A percentile compares a stretch with the other conserved stretches of the same genome.
Conservation (phyloP, 2,797 vertebrate species). For the Fistularia tabacaria region DNA sequence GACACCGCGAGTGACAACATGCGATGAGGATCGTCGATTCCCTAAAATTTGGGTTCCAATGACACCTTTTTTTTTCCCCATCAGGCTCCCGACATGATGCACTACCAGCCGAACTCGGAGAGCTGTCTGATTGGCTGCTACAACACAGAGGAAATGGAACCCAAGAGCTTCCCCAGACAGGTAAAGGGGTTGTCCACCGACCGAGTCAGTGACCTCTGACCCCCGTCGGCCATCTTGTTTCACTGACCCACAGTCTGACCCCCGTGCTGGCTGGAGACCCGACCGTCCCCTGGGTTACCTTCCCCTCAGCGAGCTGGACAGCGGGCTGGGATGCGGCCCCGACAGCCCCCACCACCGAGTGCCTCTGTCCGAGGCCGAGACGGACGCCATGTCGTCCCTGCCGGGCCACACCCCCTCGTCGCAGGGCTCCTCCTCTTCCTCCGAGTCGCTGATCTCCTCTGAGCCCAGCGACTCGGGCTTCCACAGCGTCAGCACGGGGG, state of each 20-base stretch:
- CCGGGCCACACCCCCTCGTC: conserved; percentile 66
- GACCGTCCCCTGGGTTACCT: conserved; percentile 52
- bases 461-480: conserved; percentile 71
- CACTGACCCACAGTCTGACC: conserved; percentile 48
- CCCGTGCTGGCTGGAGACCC: conserved; percentile 41
- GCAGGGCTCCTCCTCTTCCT: conserved; percentile 65
- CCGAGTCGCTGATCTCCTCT: conserved; percentile 57
- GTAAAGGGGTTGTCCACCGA: conserved; percentile 18
- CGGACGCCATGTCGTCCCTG: conserved; percentile 55
- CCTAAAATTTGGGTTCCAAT: no score
- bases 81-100: conserved; percentile 53
- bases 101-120: conserved; percentile 62
- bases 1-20: neutral
- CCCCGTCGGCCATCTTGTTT: neutral
- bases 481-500: conserved; percentile 66
- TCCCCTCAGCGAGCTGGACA: conserved; percentile 63
- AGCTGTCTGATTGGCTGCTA: conserved; percentile 71
- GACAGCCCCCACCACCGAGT: conserved; percentile 54
- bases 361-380: conserved; percentile 59
- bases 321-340: conserved; percentile 57
- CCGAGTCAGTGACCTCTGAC: no score
- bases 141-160: conserved; percentile 48
- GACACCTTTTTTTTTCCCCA: neutral
- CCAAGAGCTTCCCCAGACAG: conserved; percentile 48
- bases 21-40: no score